These are phyloP conservation scores for Poeciliopsis presidionis DNA, from an alignment of 2,797 vertebrate genomes.

Conservation along the genomic window DNA sequence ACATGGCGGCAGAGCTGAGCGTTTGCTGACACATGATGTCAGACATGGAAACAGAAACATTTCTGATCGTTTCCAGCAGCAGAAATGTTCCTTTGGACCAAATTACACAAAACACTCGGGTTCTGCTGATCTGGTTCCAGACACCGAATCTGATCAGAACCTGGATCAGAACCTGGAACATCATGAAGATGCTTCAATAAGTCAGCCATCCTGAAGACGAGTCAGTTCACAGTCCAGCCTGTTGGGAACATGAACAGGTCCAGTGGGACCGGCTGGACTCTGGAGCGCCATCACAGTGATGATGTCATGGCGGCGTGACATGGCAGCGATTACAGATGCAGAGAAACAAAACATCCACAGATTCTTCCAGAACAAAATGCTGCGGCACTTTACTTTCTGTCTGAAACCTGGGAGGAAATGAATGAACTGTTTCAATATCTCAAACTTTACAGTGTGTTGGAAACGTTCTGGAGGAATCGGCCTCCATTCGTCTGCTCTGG, in stretches of 20 bases:
- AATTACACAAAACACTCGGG: background rate
- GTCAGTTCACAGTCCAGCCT: background rate
- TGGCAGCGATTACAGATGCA: slow-evolving; percentile 32
- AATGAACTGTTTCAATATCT: background rate
- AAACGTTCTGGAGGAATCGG: background rate
- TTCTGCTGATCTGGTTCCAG: background rate
- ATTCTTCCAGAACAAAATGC: background rate
- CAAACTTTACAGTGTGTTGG: background rate
- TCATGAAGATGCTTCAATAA: background rate
- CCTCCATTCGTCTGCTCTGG: background rate
- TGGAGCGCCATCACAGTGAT: slow-evolving; percentile 9
- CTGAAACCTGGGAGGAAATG: background rate
- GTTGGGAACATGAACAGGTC: background rate
- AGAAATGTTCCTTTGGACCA: background rate
- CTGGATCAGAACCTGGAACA: background rate
- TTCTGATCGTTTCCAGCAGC: background rate
- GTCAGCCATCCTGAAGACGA: background rate
- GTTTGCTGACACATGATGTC: background rate
- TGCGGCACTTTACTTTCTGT: background rate
- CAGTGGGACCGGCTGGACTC: background rate
- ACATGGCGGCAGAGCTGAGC: background rate
- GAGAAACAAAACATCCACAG: background rate
- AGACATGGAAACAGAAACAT: background rate
- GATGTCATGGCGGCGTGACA: slow-evolving; percentile 22
- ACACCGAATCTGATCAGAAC: background rate